Evolutionary conservation across 2,888 invertebrate genomes (phyloP).

Genomic region (Agrotis puta): DNA sequence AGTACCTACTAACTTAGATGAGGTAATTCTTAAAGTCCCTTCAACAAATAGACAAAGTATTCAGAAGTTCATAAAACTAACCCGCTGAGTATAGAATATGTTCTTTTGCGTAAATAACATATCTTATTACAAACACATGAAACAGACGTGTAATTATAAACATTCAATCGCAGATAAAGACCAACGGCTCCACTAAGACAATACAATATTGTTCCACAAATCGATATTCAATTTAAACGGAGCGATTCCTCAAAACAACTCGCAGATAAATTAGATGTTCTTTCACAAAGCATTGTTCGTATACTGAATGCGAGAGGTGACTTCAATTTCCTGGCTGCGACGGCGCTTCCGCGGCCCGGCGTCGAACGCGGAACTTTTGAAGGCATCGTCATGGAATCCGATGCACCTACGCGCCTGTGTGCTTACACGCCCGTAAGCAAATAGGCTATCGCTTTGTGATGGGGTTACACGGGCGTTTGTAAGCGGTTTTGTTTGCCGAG

Average conservation of each 20-base stretch:
- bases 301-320: constrained; percentile 83
- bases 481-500: not conserved
- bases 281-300: constrained; percentile 89
- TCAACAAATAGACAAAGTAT: no score
- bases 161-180: constrained; percentile 39
- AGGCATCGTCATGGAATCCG: constrained; percentile 82
- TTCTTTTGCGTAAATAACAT: not conserved
- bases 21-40: not conserved
- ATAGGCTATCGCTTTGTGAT: constrained; percentile 81
- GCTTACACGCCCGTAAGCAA: constrained; percentile 82
- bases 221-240: constrained; percentile 89
- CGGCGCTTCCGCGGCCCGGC: constrained; percentile 79
- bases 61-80: not conserved
- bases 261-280: constrained; percentile 89
- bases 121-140: constrained; percentile 5
- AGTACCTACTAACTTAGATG: not conserved
- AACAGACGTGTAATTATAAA: constrained; percentile 39
- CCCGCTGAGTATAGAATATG: not conserved
- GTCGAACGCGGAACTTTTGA: constrained; percentile 86
- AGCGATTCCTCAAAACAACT: constrained; percentile 81
- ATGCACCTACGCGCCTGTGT: constrained; percentile 84
- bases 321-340: constrained; percentile 89
- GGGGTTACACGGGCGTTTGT: constrained; percentile 51
- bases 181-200: constrained; percentile 68
- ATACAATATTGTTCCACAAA: constrained; percentile 72